These are phyloP conservation scores for Scaptomyza graminum DNA, from an alignment of 1,140 invertebrate species.

Conservation along the genomic window DNA sequence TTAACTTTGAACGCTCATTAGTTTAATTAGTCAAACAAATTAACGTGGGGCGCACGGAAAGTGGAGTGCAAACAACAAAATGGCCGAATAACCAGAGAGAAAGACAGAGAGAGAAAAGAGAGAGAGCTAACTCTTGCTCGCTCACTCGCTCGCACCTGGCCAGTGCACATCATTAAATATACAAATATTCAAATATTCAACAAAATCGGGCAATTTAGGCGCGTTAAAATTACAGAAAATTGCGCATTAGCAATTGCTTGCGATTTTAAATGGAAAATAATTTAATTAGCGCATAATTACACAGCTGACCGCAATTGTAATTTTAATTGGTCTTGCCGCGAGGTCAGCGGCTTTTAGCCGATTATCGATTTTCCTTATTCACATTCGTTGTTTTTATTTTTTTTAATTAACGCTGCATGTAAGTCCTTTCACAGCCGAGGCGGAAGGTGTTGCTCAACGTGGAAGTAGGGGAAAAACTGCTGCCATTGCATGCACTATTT, in stretches of 20 bases:
- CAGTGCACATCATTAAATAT: constrained; percentile 62
- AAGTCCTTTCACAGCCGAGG: constrained; percentile 48
- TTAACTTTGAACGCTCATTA: constrained; percentile 84
- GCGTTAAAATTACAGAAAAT: constrained; percentile 21
- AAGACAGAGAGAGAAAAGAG: neutral
- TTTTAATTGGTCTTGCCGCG: constrained; percentile 69
- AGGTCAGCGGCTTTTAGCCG: constrained; percentile 62
- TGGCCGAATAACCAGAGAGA: constrained; percentile 70
- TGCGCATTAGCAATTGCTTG: constrained; percentile 32
- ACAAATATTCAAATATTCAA: constrained; percentile 61
- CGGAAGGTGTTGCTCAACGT: neutral
- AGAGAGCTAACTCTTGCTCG: constrained; percentile 30
- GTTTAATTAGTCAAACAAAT: constrained; percentile 84
- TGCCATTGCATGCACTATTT: constrained; percentile 79
- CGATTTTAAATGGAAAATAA: constrained; percentile 76
- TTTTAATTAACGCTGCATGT: constrained; percentile 78
- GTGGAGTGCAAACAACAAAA: constrained; percentile 80
- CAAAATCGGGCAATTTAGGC: constrained; percentile 34
- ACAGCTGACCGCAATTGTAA: constrained; percentile 72
- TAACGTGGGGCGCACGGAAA: constrained; percentile 75
- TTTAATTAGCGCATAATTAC: constrained; percentile 83
- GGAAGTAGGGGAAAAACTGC: constrained; percentile 17
- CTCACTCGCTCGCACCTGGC: constrained; percentile 56
- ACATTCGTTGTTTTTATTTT: constrained; percentile 32
- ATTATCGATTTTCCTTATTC: constrained; percentile 59